Evolutionary conservation across 2,797 vertebrate species (phyloP).

Genomic region (Sebastes matsubarae): DNA sequence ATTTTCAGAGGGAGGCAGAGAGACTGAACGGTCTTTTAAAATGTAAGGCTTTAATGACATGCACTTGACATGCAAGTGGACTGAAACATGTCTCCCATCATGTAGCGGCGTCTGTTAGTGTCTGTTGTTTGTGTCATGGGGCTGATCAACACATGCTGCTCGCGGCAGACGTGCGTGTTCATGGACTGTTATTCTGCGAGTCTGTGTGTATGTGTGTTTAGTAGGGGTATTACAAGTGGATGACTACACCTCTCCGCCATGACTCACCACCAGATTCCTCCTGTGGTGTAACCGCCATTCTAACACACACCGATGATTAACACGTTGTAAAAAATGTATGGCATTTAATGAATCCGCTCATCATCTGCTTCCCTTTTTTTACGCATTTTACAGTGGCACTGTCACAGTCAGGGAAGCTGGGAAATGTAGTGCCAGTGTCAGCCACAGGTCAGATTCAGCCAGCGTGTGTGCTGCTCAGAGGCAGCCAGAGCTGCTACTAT

Average conservation of each 20-base stretch:
- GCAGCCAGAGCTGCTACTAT: constrained; percentile 61
- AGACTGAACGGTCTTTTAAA: constrained; percentile 10
- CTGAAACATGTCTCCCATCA: constrained; percentile 22
- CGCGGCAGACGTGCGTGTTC: constrained; percentile 40
- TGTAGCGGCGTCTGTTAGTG: constrained; percentile 21
- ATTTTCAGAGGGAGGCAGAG: background rate
- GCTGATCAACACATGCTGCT: constrained; percentile 55
- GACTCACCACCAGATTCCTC: constrained; percentile 75
- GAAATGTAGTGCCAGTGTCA: constrained; percentile 54
- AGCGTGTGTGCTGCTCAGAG: constrained; percentile 54
- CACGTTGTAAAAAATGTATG: constrained; percentile 29
- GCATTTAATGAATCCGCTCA: constrained; percentile 32
- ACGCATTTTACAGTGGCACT: constrained; percentile 18
- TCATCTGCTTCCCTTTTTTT: constrained; percentile 24
- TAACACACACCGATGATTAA: constrained; percentile 43
- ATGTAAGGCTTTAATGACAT: constrained; percentile 8
- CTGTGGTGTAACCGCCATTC: constrained; percentile 55
- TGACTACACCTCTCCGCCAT: constrained; percentile 75
- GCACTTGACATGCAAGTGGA: background rate
- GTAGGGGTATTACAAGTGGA: constrained; percentile 70
- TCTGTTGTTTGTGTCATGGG: constrained; percentile 46
- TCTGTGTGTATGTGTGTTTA: constrained; percentile 25
- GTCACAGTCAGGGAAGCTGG: constrained; percentile 43
- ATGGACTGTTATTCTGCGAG: constrained; percentile 15
- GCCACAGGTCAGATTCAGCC: constrained; percentile 63